phyloP scores from a whole-genome alignment of 1,140 invertebrate species.

The Lineus longissimus region DNA sequence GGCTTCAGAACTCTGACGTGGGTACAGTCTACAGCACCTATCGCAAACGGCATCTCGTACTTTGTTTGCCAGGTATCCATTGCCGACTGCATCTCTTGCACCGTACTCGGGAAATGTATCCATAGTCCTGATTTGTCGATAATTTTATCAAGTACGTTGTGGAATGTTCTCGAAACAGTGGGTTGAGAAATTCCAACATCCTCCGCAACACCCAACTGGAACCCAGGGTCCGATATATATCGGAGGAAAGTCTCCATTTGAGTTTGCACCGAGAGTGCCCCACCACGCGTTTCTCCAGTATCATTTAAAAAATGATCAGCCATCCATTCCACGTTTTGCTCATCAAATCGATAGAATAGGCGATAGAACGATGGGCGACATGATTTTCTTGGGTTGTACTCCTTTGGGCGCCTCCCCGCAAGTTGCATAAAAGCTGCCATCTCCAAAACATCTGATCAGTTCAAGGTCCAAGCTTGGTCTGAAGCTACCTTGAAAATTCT shows the following conservation, averaged over 20 bases:
- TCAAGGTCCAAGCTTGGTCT: too few relatives aligned
- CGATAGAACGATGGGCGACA: background rate
- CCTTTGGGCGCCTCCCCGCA: too few relatives aligned
- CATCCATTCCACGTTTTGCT: background rate
- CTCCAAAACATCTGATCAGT: too few relatives aligned
- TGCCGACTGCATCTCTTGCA: background rate
- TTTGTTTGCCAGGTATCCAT: background rate
- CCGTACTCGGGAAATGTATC: background rate
- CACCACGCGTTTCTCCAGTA: background rate
- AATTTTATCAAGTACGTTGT: background rate
- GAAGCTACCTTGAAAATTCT: too few relatives aligned
- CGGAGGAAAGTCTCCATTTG: background rate
- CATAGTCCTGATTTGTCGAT: background rate
- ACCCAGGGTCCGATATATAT: background rate
- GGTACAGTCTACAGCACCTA: background rate
- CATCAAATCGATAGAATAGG: background rate
- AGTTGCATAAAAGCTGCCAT: too few relatives aligned
- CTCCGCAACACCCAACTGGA: background rate
- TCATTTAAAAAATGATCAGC: slow-evolving; percentile 1
- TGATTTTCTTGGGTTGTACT: too few relatives aligned
- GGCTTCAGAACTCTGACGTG: background rate
- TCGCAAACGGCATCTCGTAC: background rate
- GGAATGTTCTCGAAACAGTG: background rate
- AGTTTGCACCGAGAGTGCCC: background rate
- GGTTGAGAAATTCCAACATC: background rate